A percentile compares a stretch with the other conserved stretches of the same genome.
Evolutionary conservation across 2,797 vertebrate species (phyloP).

Genomic region (Protosalanx chinensis): DNA sequence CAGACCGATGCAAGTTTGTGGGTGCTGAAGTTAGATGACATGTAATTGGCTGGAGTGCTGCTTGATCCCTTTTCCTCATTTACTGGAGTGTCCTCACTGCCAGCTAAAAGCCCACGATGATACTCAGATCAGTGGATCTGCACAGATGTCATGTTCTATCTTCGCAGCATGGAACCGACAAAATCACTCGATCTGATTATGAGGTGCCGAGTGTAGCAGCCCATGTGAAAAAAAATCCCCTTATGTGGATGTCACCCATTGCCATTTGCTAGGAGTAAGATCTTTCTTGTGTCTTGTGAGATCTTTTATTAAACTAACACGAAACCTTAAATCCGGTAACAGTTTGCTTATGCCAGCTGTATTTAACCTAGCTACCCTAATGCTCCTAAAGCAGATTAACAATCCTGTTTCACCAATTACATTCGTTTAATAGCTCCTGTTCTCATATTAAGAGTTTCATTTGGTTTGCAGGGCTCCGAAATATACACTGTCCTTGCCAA

Average conservation of each 20-base stretch:
- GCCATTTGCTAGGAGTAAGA: too few species aligned
- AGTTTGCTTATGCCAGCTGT: neutral
- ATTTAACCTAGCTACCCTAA: conserved; percentile 1
- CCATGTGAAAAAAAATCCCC: neutral
- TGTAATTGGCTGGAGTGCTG: conserved; percentile 2
- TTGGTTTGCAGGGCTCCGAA: conserved; percentile 81
- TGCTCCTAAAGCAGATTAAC: neutral
- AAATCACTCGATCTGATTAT: neutral
- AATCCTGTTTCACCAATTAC: neutral
- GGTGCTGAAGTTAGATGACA: neutral
- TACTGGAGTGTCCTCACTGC: neutral
- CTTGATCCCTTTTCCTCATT: conserved; percentile 6
- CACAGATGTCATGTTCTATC: neutral
- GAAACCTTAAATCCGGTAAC: neutral
- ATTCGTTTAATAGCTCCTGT: conserved; percentile 9
- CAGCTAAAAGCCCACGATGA: neutral
- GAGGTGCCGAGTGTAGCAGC: neutral
- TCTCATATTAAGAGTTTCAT: neutral
- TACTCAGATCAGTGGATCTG: neutral
- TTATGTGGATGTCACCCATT: neutral
- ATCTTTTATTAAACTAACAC: neutral
- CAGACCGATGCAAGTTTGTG: neutral
- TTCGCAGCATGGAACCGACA: neutral
- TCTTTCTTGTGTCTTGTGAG: too few species aligned
- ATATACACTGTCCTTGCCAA: conserved; percentile 86